A percentile compares a stretch with the other conserved stretches of the same genome.
Evolutionary conservation across 92 coral and sea anemone genomes (phyloP).

Genomic region (Porites evermanni): DNA sequence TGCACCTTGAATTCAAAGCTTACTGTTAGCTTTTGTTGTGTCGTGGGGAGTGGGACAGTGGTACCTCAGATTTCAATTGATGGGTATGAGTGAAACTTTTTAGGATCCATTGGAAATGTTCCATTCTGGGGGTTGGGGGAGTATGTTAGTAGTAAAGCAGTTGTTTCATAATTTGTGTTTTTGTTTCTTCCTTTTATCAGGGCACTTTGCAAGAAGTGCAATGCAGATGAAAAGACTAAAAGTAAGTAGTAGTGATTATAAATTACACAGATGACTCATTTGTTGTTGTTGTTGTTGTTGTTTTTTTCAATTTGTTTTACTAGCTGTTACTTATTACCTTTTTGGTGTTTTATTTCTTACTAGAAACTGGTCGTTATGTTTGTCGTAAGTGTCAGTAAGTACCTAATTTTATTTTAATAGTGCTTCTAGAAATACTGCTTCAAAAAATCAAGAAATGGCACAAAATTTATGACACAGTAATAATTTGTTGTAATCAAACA

Average conservation of each 20-base stretch:
- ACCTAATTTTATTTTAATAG: too few species aligned
- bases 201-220: constrained; percentile 98
- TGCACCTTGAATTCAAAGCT: too few species aligned
- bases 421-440: background rate
- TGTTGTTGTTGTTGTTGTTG: background rate
- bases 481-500: background rate
- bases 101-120: too few species aligned
- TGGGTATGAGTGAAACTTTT: too few species aligned
- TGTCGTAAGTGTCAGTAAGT: constrained; percentile 99
- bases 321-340: background rate
- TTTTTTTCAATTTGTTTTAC: background rate
- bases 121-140: too few species aligned
- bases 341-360: constrained; percentile 1
- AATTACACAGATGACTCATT: too few species aligned
- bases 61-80: too few species aligned
- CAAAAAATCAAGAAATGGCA: background rate
- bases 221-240: constrained; percentile 98
- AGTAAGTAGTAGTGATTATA: constrained; percentile 59
- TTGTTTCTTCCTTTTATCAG: constrained; percentile 37
- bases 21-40: too few species aligned
- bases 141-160: too few species aligned
- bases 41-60: too few species aligned
- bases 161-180: background rate
- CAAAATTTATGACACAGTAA: too few species aligned
- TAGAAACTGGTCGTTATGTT: constrained; percentile 98